Conservation (phyloP, 2,113 vertebrate species). For the Osmerus eperlanus region DNA sequence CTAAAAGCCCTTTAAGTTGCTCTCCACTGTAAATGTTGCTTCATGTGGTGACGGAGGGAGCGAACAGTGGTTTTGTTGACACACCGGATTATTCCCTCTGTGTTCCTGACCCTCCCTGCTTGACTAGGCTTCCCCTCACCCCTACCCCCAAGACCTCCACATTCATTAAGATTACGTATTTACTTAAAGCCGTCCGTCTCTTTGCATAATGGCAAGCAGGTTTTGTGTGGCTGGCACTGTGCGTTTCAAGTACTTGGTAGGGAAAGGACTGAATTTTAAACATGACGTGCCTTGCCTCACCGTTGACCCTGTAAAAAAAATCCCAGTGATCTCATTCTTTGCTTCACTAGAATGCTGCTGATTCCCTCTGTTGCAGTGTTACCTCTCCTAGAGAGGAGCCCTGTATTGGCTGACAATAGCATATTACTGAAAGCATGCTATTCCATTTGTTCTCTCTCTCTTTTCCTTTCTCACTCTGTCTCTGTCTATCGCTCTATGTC, state of each 20-base stretch:
- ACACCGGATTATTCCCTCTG: constrained; percentile 68
- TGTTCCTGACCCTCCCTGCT: constrained; percentile 69
- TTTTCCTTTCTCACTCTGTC: not conserved
- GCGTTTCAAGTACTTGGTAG: constrained; percentile 59
- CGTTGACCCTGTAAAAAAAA: constrained; percentile 74
- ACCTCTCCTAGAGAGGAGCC: constrained; percentile 67
- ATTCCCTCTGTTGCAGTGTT: constrained; percentile 67
- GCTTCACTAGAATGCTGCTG: constrained; percentile 72
- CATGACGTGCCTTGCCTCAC: constrained; percentile 56
- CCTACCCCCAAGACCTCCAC: constrained; percentile 62
- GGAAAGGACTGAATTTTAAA: constrained; percentile 73
- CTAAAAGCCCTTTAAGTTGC: constrained; percentile 37
- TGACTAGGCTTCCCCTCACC: constrained; percentile 61
- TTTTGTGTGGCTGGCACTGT: constrained; percentile 58
- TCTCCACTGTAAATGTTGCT: constrained; percentile 61
- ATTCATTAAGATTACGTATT: constrained; percentile 73
- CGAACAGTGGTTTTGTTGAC: constrained; percentile 67
- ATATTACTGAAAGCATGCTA: constrained; percentile 70
- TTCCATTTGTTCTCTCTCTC: constrained; percentile 26
- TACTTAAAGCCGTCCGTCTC: constrained; percentile 63
- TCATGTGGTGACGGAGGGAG: constrained; percentile 49
- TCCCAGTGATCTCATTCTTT: constrained; percentile 74
- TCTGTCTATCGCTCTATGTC: constrained; percentile 38
- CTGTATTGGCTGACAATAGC: constrained; percentile 55
- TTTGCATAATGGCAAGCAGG: constrained; percentile 70